Evolutionary conservation across 2,113 vertebrate genomes (phyloP), one percentile per base, ranked within the genome.

Genomic region (Ranitomeya imitator): DNA sequence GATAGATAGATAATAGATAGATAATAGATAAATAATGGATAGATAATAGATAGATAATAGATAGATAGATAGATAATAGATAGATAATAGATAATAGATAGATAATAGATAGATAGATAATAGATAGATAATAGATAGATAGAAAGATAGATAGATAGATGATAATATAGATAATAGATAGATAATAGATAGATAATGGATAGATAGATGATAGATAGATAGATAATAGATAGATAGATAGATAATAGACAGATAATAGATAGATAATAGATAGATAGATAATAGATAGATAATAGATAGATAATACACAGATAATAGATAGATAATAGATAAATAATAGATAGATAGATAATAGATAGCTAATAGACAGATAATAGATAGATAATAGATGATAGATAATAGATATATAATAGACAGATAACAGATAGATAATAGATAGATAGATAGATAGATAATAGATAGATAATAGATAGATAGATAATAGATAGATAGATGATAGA

Each of bases 401-500:
- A 67, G 4, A 67, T 67, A 23, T 21, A 57, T 57, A 19, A 63
- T 55, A 37, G 65, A 21, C 12, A 45, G 71, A 26, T 14, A 21
- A 12, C 26, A 54, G 61, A 23, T 8, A 67, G 63, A 67, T 67
- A 67, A 67, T 67, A 67, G 4, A 67, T 67, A 23, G 63, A 57
- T 57, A 19, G 21, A 71, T 71, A 84, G 21, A 55, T 71, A 74
- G n/a, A 73, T 54, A 59, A 57, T 54, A 73, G 45, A 74, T 18
- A 26, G 52, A 52, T 51, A 60, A 63, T 81, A 63, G 57, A 83
- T 52, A 63, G 57, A 83, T 52, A 65, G 60, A 81, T 60, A 81
- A 1, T 19, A 55, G 55, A 81, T 60, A 37, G 21, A 81, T 81
- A 16, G n/a, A 81, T 26, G 55, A 80, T 37, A 59, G 57, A 80